Evolutionary conservation across 2,888 invertebrate species (phyloP).

Genomic region (Diarsia rubi): DNA sequence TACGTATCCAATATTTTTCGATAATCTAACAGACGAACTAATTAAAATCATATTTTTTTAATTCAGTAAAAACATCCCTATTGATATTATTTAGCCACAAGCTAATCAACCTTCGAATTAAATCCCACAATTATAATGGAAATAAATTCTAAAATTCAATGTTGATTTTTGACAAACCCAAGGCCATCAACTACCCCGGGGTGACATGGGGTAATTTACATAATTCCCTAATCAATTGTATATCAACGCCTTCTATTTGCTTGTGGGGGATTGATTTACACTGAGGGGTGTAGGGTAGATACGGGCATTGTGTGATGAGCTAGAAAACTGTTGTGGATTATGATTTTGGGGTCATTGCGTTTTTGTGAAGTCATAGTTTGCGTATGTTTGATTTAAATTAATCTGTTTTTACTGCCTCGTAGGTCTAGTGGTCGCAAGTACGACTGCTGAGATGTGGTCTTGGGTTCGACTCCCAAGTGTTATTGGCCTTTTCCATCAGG

Average conservation of each 20-base stretch:
- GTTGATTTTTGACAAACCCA: slow-evolving; percentile 64
- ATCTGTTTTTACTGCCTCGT: background rate
- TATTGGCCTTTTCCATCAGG: no score
- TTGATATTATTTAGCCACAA: background rate
- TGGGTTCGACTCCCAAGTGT: no score
- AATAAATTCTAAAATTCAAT: slow-evolving; percentile 60
- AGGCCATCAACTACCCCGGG: slow-evolving; percentile 42
- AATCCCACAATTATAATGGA: slow-evolving; percentile 43
- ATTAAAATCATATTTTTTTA: no score
- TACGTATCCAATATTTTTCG: no score
- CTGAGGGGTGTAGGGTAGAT: slow-evolving; percentile 13
- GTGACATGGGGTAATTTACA: slow-evolving; percentile 58
- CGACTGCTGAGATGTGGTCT: no score
- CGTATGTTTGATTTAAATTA: background rate
- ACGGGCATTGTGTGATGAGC: slow-evolving; percentile 37
- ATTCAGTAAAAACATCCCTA: no score
- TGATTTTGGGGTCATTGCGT: slow-evolving; percentile 3
- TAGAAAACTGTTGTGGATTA: slow-evolving; percentile 45
- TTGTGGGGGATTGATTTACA: slow-evolving; percentile 61
- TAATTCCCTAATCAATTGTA: slow-evolving; percentile 68
- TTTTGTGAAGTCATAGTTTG: background rate
- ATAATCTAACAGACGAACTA: no score
- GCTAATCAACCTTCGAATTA: slow-evolving; percentile 25
- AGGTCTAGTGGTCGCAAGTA: no score
- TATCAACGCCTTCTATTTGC: slow-evolving; percentile 64